phyloP scores from a whole-genome alignment of 1,140 invertebrate genomes.

The Diploscapter pachys region DNA sequence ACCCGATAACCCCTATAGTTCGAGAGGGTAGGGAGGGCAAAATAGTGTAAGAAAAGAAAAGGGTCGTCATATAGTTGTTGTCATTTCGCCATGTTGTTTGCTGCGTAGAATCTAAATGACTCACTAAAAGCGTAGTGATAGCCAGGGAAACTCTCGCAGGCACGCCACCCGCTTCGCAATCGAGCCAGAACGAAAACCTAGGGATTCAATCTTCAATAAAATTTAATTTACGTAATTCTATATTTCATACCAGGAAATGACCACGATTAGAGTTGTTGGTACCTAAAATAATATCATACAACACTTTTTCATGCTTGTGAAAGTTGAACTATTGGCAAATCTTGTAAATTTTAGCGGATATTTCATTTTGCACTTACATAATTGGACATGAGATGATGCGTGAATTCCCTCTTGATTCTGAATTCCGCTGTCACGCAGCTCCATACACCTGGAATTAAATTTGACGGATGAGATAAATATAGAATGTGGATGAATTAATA shows the following conservation, averaged over 20 bases:
- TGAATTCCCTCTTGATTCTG: slow-evolving; percentile 79
- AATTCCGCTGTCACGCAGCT: slow-evolving; percentile 72
- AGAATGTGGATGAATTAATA: too few relatives aligned
- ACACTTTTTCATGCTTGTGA: too few relatives aligned
- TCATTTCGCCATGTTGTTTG: too few relatives aligned
- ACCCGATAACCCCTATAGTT: too few relatives aligned
- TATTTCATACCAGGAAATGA: slow-evolving; percentile 70
- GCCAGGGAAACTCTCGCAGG: slow-evolving; percentile 76
- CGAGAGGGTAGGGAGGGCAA: too few relatives aligned
- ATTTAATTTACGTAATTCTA: background rate
- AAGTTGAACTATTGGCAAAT: too few relatives aligned
- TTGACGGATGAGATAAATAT: too few relatives aligned
- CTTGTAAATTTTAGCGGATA: too few relatives aligned
- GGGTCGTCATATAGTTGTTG: too few relatives aligned
- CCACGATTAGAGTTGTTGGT: slow-evolving; percentile 77
- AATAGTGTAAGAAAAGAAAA: too few relatives aligned
- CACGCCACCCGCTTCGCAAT: slow-evolving; percentile 69
- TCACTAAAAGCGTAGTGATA: slow-evolving; percentile 70
- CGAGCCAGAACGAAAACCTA: slow-evolving; percentile 70
- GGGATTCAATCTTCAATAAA: background rate
- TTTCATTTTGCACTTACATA: too few relatives aligned
- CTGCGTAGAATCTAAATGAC: too few relatives aligned
- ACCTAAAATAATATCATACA: slow-evolving; percentile 71
- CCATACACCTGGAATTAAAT: slow-evolving; percentile 64
- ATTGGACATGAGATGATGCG: slow-evolving; percentile 76